Evolutionary conservation across 2,888 invertebrate genomes (phyloP).

Genomic region (Bellardia bayeri): DNA sequence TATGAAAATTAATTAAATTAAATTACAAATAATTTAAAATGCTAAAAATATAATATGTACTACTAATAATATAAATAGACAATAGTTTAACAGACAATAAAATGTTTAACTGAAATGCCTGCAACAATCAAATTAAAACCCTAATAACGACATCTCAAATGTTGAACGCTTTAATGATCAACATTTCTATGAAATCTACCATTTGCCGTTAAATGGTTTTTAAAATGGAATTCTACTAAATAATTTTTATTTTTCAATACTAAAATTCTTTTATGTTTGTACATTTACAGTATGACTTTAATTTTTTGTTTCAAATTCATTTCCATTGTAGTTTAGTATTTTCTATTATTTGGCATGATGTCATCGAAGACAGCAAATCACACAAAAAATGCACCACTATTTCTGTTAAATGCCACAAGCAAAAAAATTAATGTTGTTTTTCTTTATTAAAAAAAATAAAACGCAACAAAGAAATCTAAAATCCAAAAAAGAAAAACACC

Average conservation of each 20-base stretch:
- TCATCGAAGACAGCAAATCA: conserved; percentile 44
- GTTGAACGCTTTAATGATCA: too few relatives aligned
- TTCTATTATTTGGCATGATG: conserved; percentile 48
- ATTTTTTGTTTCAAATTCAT: not conserved
- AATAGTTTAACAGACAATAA: too few relatives aligned
- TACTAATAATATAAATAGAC: too few relatives aligned
- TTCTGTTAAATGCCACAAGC: conserved; percentile 14
- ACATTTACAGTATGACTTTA: not conserved
- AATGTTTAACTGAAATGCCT: too few relatives aligned
- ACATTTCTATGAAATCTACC: too few relatives aligned
- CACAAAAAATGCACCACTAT: conserved; percentile 56
- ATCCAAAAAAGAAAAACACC: conserved; percentile 32
- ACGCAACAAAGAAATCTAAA: conserved; percentile 22
- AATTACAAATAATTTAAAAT: too few relatives aligned
- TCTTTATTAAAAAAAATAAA: not conserved
- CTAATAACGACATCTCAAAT: too few relatives aligned
- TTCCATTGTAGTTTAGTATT: not conserved
- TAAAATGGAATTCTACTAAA: not conserved
- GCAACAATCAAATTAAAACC: too few relatives aligned
- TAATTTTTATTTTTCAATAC: not conserved
- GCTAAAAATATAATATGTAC: too few relatives aligned
- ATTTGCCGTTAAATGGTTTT: not conserved
- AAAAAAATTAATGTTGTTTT: not conserved
- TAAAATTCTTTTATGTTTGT: not conserved
- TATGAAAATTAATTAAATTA: too few relatives aligned